Evolutionary conservation across 2,797 vertebrate species (phyloP), one percentile per base, ranked within the genome.

Genomic region (Gadopsis marmoratus): DNA sequence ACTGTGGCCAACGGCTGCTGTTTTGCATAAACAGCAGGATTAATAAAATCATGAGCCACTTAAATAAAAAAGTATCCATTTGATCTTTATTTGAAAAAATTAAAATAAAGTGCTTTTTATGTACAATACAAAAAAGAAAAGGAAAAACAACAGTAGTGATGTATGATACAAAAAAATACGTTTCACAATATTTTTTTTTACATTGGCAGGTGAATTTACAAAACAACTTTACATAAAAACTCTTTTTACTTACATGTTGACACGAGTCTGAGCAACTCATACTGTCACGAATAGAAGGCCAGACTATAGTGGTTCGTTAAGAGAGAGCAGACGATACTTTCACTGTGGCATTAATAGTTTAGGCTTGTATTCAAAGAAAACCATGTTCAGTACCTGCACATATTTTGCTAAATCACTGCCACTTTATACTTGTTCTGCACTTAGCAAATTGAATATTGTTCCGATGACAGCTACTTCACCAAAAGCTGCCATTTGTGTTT

Each of bases 31-130:
- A 64, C 47, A 39, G n/a, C 51, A 35, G 10, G 29, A 43, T n/a
- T 19, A 8, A 21, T 45, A 33, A 66, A 84, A 78, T 73, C 6
- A 76, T 1, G 35, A 74, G n/a, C 9, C 39, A 51, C 74, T 75
- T 61, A 69, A 91, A 84, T 82, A 78, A 74, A 78, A 83, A 91
- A 79, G 50, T 83, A 90, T 86, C 86, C 74, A 90, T 93, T 94
- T 92, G 77, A 89, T 93, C 88, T 94, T 95, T 95, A 96, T 95
- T 95, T 94, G 94, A 94, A 95, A 39, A 96, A 95, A 95, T 94
- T 93, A 95, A 95, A 95, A 95, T 95, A 95, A 96, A 96, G 95
- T 96, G 95, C 95, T 95, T 95, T 95, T 95, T 95, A 95, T 95
- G 87, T 95, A 95, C 93, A 95, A 92, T 95, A 95, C 92, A 95